Percentiles rank a stretch among this genome's conserved stretches.
phyloP scores from a whole-genome alignment of 2,888 invertebrate genomes.

The Aproaerema taeniolella region DNA sequence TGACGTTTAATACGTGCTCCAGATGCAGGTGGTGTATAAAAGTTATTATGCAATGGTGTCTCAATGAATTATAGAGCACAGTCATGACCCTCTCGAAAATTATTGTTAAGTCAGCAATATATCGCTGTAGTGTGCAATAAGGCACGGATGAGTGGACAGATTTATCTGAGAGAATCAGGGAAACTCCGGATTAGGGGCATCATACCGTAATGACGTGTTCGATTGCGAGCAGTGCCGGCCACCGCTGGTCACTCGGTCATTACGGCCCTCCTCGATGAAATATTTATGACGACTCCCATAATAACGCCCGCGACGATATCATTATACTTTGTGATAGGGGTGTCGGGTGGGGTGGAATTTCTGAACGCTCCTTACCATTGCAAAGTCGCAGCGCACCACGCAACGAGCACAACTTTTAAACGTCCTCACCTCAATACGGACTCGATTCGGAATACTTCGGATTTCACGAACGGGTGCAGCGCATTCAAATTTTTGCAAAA shows the following conservation, averaged over 20 bases:
- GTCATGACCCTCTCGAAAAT: no score
- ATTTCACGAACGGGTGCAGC: slow-evolving; percentile 24
- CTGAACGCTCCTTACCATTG: slow-evolving; percentile 75
- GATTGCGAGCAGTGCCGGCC: slow-evolving; percentile 16
- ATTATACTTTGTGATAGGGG: slow-evolving; percentile 80
- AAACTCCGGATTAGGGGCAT: slow-evolving; percentile 21
- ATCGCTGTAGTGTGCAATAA: not conserved
- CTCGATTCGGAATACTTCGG: slow-evolving; percentile 25
- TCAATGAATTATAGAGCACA: no score
- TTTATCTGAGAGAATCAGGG: slow-evolving; percentile 2
- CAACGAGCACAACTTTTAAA: slow-evolving; percentile 33
- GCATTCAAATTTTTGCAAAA: slow-evolving; percentile 23
- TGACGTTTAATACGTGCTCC: no score
- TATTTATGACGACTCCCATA: slow-evolving; percentile 76
- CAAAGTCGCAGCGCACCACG: slow-evolving; percentile 61
- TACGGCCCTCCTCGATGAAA: slow-evolving; percentile 75
- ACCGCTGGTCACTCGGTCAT: slow-evolving; percentile 71
- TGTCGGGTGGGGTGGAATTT: slow-evolving; percentile 75
- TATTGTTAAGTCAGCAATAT: slow-evolving; percentile 11
- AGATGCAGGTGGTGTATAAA: no score
- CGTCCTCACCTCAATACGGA: slow-evolving; percentile 48
- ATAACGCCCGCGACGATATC: slow-evolving; percentile 75
- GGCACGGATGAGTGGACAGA: slow-evolving; percentile 8
- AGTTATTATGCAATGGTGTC: no score
- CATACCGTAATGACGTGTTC: slow-evolving; percentile 22